Base-by-base conservation (phyloP, 2,113 vertebrate genomes). In the Catharus bicknelli region DNA sequence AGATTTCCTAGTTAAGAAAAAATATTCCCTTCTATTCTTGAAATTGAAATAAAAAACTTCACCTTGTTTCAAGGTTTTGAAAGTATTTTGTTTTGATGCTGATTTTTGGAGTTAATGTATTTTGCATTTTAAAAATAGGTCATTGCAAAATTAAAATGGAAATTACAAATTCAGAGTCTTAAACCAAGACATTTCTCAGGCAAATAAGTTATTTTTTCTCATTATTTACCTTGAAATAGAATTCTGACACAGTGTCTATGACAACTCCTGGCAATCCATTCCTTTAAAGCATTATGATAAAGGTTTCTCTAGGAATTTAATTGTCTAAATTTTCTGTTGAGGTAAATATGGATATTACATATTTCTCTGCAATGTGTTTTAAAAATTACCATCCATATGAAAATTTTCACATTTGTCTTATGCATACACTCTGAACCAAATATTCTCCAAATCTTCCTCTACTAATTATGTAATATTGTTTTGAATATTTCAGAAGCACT, bases 401-500 rank as follows among this genome's bases (percentile, higher is more conserved):
- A 93, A 96, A 95, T 63, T 48, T 72, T 78, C 89, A 83, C 32
- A 63, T 90, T 81, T 78, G 16, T 84, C 15, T 66, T 54, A 64
- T 57, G 7, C 34, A 22, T 83, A 75, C 13, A 68, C 19, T 86
- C 82, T 59, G 38, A 92, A 86, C 19, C 13, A 92, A 95, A 81
- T 59, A 0, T 91, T 88, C 95, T 90, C 73, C 50, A 89, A 76
- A 23, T 83, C 85, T 95, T 75, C 11, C 20, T 75, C 59, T 88
- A 50, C 63, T 40, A 11, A 79, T 91, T 64, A 74, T 2, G 7
- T 26, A 93, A 66, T 64, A 83, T 32, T 51, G 8, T 29, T 88
- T 11, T 81, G 25, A 63, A 36, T 45, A 93, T 93, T 95, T 94
- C 59, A 92, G 54, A 77, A 62, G n/a, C 23, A 25, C 7, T 83